phyloP scores from a whole-genome alignment of 2,888 invertebrate genomes.

The Ophioninae sp. region DNA sequence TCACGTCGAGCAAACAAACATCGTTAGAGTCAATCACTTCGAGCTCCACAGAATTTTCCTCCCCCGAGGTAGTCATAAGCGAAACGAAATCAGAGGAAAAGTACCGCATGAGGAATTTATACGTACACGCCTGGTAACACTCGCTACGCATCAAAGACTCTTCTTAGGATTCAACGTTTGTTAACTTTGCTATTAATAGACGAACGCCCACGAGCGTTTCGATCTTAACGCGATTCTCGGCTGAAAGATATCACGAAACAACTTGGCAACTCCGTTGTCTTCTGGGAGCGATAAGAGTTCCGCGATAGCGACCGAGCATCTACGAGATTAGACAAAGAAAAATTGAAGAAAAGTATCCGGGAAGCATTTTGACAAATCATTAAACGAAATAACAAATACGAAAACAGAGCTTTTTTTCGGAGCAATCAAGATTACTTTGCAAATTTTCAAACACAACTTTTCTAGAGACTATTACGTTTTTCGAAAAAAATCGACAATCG shows the following conservation, averaged over 20 bases:
- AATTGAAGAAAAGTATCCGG: too few species aligned
- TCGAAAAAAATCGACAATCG: too few species aligned
- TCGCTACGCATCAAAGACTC: not conserved
- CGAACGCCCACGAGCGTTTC: constrained; percentile 4
- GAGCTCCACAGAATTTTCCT: constrained; percentile 25
- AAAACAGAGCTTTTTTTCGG: too few species aligned
- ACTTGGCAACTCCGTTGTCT: constrained; percentile 32
- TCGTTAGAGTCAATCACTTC: constrained; percentile 58
- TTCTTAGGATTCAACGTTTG: constrained; percentile 24
- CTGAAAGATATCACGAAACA: constrained; percentile 48
- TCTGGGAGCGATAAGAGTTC: constrained; percentile 30
- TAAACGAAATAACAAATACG: too few species aligned
- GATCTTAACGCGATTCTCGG: constrained; percentile 24
- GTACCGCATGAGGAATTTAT: not conserved
- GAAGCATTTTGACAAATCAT: too few species aligned
- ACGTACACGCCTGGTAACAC: not conserved
- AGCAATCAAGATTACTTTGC: too few species aligned
- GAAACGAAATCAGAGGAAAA: constrained; percentile 10
- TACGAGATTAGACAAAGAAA: not conserved
- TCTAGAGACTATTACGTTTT: too few species aligned
- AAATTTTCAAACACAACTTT: too few species aligned
- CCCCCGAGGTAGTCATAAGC: constrained; percentile 15
- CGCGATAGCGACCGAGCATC: constrained; percentile 1
- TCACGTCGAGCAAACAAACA: constrained; percentile 48
- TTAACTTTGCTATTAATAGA: constrained; percentile 56